Evolutionary conservation across 2,113 vertebrate species (phyloP), one percentile per base, ranked within the genome.

Genomic region (Pterocles burchelli): DNA sequence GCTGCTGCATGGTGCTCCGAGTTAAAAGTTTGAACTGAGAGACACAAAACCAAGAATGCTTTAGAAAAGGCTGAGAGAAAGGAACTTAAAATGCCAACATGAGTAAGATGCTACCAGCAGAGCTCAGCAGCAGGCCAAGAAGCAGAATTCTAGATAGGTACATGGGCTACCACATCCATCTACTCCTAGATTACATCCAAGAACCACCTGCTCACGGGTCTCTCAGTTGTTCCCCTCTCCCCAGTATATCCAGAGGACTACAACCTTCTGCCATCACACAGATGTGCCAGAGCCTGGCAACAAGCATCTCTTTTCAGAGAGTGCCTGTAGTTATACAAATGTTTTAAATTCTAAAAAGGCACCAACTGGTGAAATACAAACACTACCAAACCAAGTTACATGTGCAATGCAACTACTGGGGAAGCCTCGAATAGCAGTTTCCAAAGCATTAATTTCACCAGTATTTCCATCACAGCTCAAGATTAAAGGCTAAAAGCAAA

Each of bases 141-240:
- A 62, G 41, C 6, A 1, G 2, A 70, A 5, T 21, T 83, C 48
- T 24, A 52, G 18, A 29, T 5, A 65, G 28, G 18, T 48, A 41
- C 2, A 0, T 0, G 36, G 29, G 48, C 49, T n/a, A 36, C 16
- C 3, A 3, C 3, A 3, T 7, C 3, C n/a, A 71, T 4, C 17
- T 67, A 78, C 22, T 55, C 43, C 48, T n/a, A 51, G 6, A 12
- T 24, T 36, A 58, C 6, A 28, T 68, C 26, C 54, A 61, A 67
- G 34, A 93, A 43, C n/a, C 45, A 49, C 43, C 49, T 29, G 21
- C 55, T 72, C 65, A 12, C 15, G 28, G 34, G 16, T 18, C 20
- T 36, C 82, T 61, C 55, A 41, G 6, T 16, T 33, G 28, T 9
- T 63, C 6, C 25, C 13, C 80, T 54, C 38, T 77, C 46, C 54